Evolutionary conservation across 1,140 invertebrate species (phyloP).

Genomic region (Steinernema khuongi): DNA sequence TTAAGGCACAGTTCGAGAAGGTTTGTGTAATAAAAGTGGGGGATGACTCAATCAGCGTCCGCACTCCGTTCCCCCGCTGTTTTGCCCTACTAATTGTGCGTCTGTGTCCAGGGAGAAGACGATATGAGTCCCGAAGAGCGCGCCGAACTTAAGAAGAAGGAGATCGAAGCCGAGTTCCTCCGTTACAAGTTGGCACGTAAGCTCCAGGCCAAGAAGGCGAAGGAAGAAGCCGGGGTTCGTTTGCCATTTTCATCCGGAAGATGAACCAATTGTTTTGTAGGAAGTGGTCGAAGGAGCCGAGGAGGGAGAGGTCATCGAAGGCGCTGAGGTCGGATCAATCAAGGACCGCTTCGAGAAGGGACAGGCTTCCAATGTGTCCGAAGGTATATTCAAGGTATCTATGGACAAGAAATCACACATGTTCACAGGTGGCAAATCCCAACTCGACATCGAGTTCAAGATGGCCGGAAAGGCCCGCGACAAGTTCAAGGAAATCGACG

Average conservation of each 20-base stretch:
- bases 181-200: slow-evolving; percentile 57
- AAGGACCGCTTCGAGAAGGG: slow-evolving; percentile 20
- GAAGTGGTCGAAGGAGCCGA: slow-evolving; percentile 17
- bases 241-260: background rate
- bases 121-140: slow-evolving; percentile 57
- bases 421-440: slow-evolving; percentile 23
- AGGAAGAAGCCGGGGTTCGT: slow-evolving; percentile 20
- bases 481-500: slow-evolving; percentile 55
- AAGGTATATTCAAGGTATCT: slow-evolving; percentile 21
- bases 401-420: background rate
- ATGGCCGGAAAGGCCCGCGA: slow-evolving; percentile 55
- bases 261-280: slow-evolving; percentile 17
- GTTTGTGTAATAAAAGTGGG: slow-evolving; percentile 26
- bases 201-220: slow-evolving; percentile 34
- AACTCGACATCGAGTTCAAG: slow-evolving; percentile 52
- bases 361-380: slow-evolving; percentile 23
- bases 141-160: slow-evolving; percentile 55
- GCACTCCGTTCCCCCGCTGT: background rate
- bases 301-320: slow-evolving; percentile 28
- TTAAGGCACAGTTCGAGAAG: slow-evolving; percentile 53
- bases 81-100: slow-evolving; percentile 17
- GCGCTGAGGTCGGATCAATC: slow-evolving; percentile 25
- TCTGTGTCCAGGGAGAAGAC: slow-evolving; percentile 30
- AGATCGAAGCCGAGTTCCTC: slow-evolving; percentile 57
- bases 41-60: background rate